phyloP scores from a whole-genome alignment of 2,888 invertebrate genomes.

The Antheraea yamamai region DNA sequence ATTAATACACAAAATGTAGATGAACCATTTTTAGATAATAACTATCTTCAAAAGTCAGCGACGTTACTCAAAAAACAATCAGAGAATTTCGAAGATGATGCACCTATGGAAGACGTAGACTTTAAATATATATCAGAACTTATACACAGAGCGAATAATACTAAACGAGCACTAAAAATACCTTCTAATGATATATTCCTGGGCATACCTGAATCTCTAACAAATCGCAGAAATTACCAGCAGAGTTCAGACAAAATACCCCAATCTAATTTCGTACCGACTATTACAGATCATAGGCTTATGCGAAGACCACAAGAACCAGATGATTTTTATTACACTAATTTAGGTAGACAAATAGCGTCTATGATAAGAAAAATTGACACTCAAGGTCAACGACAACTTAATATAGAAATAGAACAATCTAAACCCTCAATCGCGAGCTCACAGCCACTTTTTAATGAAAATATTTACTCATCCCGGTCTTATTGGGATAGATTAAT shows the following conservation, averaged over 20 bases:
- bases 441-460: slow-evolving; percentile 46
- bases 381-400: slow-evolving; percentile 43
- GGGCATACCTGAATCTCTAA: slow-evolving; percentile 21
- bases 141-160: slow-evolving; percentile 58
- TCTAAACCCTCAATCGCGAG: slow-evolving; percentile 31
- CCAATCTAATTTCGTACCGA: slow-evolving; percentile 18
- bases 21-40: slow-evolving; percentile 29
- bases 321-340: slow-evolving; percentile 60
- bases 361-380: slow-evolving; percentile 61
- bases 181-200: neutral
- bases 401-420: slow-evolving; percentile 50
- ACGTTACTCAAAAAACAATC: slow-evolving; percentile 23
- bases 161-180: slow-evolving; percentile 23
- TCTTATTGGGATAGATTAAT: slow-evolving; percentile 72
- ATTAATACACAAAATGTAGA: slow-evolving; percentile 32
- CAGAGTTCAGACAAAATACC: slow-evolving; percentile 22
- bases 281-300: slow-evolving; percentile 8
- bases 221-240: slow-evolving; percentile 36
- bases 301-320: slow-evolving; percentile 33
- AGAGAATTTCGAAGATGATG: slow-evolving; percentile 26
- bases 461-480: slow-evolving; percentile 50
- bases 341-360: slow-evolving; percentile 71
- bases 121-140: slow-evolving; percentile 70
- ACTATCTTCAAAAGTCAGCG: slow-evolving; percentile 22
- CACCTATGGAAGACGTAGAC: slow-evolving; percentile 49